Conservation (phyloP, 2,113 vertebrate genomes). For the Pangasianodon hypophthalmus region DNA sequence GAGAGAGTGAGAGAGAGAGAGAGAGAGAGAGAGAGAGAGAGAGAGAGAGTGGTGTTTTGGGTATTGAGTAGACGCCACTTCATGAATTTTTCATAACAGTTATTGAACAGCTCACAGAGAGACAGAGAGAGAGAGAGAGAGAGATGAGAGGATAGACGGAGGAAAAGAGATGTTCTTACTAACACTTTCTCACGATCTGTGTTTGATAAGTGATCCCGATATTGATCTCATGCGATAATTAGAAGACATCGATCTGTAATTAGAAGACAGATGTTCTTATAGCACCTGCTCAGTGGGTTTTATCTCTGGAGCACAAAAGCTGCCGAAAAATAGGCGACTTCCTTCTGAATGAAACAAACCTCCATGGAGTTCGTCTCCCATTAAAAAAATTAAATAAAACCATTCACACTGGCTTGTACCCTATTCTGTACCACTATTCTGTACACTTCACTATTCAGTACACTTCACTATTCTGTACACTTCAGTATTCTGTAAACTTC, state of each 20-base stretch:
- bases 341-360: neutral
- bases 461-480: too few species aligned
- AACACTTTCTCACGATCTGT: neutral
- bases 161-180: neutral
- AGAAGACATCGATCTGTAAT: neutral
- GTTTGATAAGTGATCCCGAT: neutral
- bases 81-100: constrained; percentile 64
- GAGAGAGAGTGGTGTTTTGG: constrained; percentile 44
- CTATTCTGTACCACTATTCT: neutral
- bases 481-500: neutral
- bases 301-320: neutral
- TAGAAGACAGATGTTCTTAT: neutral
- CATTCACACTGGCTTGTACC: neutral
- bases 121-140: constrained; percentile 16
- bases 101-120: constrained; percentile 53
- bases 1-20: neutral
- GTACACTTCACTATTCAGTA: neutral
- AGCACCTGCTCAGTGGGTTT: neutral
- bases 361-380: neutral
- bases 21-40: constrained; percentile 48
- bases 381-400: neutral
- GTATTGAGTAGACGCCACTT: constrained; percentile 44
- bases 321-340: neutral
- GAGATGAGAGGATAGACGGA: neutral
- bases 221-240: neutral